phyloP scores from a whole-genome alignment of 35 echinoderm and acorn worm species.

The Lytechinus pictus region DNA sequence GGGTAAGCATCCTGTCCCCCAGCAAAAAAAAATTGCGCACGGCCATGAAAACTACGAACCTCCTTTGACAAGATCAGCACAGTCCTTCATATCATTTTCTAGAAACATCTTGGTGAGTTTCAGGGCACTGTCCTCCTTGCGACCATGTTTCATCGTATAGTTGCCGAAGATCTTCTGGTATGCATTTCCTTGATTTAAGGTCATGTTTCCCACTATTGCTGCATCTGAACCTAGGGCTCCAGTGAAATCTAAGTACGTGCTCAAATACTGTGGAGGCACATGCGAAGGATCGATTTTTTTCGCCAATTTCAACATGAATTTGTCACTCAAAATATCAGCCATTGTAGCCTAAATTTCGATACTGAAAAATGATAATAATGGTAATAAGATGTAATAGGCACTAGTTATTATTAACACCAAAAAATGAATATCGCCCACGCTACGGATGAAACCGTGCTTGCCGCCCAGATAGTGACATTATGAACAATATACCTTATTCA shows the following conservation, averaged over 20 bases:
- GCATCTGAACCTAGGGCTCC: background rate
- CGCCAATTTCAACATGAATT: background rate
- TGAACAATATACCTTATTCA: too few species aligned
- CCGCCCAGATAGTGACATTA: too few species aligned
- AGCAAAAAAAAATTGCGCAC: too few species aligned
- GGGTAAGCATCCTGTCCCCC: too few species aligned
- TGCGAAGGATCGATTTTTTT: background rate
- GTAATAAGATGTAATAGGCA: too few species aligned
- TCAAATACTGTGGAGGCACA: background rate
- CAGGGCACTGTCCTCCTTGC: background rate
- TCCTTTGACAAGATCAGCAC: background rate
- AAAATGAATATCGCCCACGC: too few species aligned
- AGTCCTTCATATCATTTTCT: background rate
- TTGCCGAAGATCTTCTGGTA: too few species aligned
- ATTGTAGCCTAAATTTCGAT: background rate
- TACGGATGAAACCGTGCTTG: too few species aligned
- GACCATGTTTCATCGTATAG: background rate
- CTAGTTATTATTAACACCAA: too few species aligned
- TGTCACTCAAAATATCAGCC: background rate
- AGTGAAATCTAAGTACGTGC: background rate
- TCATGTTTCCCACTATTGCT: background rate
- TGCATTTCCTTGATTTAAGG: background rate
- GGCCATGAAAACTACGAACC: background rate
- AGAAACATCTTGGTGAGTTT: background rate
- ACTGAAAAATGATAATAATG: too few species aligned